These are phyloP conservation scores for Epinotia ramella DNA, from an alignment of 2,888 invertebrate species.

Conservation along the genomic window DNA sequence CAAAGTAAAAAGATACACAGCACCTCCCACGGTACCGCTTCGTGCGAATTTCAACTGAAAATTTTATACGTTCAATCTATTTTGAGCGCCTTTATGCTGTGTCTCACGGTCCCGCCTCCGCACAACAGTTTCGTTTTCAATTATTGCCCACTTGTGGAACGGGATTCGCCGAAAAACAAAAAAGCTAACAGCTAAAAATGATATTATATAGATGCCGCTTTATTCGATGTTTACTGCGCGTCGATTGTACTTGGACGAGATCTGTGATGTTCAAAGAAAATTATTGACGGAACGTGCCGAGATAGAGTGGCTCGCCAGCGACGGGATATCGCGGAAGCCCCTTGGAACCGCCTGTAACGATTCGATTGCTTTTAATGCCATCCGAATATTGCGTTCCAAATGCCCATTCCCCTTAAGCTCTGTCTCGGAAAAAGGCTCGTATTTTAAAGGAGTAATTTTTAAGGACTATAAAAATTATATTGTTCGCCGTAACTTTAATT, in stretches of 20 bases:
- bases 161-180: slow-evolving; percentile 81
- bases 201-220: slow-evolving; percentile 83
- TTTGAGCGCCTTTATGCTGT: slow-evolving; percentile 82
- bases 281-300: slow-evolving; percentile 83
- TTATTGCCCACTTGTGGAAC: slow-evolving; percentile 86
- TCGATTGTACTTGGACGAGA: slow-evolving; percentile 79
- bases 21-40: slow-evolving; percentile 80
- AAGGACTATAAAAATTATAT: slow-evolving; percentile 72
- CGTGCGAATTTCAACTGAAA: slow-evolving; percentile 84
- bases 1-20: slow-evolving; percentile 84
- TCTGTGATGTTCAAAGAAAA: slow-evolving; percentile 81
- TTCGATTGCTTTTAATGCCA: slow-evolving; percentile 63
- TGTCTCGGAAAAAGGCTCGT: slow-evolving; percentile 57
- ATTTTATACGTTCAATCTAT: slow-evolving; percentile 85
- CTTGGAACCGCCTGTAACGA: slow-evolving; percentile 59
- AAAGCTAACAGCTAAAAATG: slow-evolving; percentile 77
- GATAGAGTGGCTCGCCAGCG: slow-evolving; percentile 65
- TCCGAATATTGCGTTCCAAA: slow-evolving; percentile 49
- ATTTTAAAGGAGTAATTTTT: slow-evolving; percentile 66
- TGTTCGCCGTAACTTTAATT: slow-evolving; percentile 73
- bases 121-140: slow-evolving; percentile 84
- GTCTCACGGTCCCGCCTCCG: slow-evolving; percentile 79
- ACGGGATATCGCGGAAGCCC: slow-evolving; percentile 62
- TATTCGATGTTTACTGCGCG: slow-evolving; percentile 82
- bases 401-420: slow-evolving; percentile 52